Evolutionary conservation across 1,140 invertebrate genomes (phyloP), one percentile per base, ranked within the genome.

Genomic region (Drosophila watanabei): DNA sequence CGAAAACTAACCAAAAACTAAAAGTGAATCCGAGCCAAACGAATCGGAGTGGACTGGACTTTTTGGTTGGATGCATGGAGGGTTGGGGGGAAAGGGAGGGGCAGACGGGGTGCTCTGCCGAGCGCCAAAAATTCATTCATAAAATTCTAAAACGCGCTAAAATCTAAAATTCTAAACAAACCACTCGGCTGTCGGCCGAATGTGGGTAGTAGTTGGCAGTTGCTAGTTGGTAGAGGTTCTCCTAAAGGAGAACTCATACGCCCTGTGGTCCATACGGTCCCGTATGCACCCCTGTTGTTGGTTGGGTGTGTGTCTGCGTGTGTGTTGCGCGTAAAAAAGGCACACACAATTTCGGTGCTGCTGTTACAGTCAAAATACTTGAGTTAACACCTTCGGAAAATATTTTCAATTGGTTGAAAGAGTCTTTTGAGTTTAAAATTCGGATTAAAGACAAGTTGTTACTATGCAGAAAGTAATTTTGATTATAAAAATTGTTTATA

Each of bases 111-210:
- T 57, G 72, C 45, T 32, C 72, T 37, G 58, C 56, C 54, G 63
- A 79, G 69, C 84, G 85, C 85, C 81, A 56, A 86, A 88, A 90
- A 86, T 90, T 90, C 86, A 90, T 90, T 90, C 86, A 90, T 90
- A 90, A 90, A 90, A 90, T 82, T 91, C 86, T 90, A 90, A 90
- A 90, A 90, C 86, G 87, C 86, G 86, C 86, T 90, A 90, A 90
- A 90, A 90, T 90, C 86, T 90, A 90, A 90, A 90, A 90, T 90
- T 90, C 86, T 90, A 90, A 90, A 90, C 86, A 90, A 90, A 81
- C 66, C 70, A 33, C 43, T 66, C 75, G 63, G 72, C 46, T 46
- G 52, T 66, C 35, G 72, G 37, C 62, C 73, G 54, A 77, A 46
- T 75, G 41, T 52, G 58, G 57, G 48, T 45, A 59, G 35, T 24